phyloP scores from a whole-genome alignment of 2,113 vertebrate genomes.

The Xenopus borealis region DNA sequence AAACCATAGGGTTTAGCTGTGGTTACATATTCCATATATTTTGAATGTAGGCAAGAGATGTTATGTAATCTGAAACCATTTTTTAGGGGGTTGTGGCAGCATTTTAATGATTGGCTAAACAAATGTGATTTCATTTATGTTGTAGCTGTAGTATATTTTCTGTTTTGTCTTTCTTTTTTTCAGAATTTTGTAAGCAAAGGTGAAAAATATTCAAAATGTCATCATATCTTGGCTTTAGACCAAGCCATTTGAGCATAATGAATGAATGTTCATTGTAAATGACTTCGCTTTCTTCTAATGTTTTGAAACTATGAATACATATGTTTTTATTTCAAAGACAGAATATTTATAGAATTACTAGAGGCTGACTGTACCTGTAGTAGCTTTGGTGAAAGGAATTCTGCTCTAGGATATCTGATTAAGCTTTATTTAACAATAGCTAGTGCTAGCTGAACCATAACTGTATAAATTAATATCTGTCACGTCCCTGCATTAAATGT shows the following conservation, averaged over 20 bases:
- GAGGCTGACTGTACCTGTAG: background rate
- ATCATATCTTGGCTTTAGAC: background rate
- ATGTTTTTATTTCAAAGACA: slow-evolving; percentile 37
- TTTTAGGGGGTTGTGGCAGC: too few species aligned
- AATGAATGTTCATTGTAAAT: slow-evolving; percentile 22
- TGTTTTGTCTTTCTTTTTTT: slow-evolving; percentile 15
- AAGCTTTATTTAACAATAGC: slow-evolving; percentile 36
- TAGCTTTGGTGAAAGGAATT: slow-evolving; percentile 35
- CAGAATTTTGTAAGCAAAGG: background rate
- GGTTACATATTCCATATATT: too few species aligned
- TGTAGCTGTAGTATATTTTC: background rate
- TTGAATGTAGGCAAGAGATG: too few species aligned
- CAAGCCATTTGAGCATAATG: rapidly evolving
- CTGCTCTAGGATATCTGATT: slow-evolving; percentile 22
- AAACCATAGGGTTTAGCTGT: too few species aligned
- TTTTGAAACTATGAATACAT: slow-evolving; percentile 29
- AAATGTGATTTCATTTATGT: background rate
- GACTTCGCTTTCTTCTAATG: background rate
- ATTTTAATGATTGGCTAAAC: too few species aligned
- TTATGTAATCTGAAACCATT: too few species aligned
- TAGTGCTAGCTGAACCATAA: slow-evolving; percentile 55
- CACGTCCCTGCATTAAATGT: slow-evolving; percentile 62
- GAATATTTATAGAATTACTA: slow-evolving; percentile 14
- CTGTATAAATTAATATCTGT: slow-evolving; percentile 63
- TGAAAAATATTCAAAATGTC: background rate